Conservation (phyloP, 2,888 invertebrate genomes). For the Osmoderma eremita region DNA sequence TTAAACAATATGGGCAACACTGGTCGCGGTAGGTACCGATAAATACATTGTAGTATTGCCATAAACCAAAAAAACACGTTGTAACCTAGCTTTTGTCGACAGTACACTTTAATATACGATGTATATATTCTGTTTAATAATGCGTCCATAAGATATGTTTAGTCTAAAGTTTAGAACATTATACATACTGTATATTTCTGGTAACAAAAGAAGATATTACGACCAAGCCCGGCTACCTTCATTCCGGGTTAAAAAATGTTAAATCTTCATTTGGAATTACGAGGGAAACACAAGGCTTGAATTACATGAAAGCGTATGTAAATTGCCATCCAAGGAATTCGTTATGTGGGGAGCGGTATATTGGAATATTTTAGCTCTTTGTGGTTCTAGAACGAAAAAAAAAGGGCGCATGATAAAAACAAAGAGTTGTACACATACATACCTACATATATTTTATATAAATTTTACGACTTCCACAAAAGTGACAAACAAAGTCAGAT, state of each 20-base stretch:
- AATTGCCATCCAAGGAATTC: constrained; percentile 1
- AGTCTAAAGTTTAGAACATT: not conserved
- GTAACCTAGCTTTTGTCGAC: constrained; percentile 1
- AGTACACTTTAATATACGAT: constrained; percentile 9
- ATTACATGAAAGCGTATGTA: constrained; percentile 22
- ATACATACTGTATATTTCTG: constrained; percentile 9
- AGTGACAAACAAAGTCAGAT: too few species aligned
- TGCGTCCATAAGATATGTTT: not conserved
- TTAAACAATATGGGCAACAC: constrained; percentile 6
- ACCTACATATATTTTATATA: too few species aligned
- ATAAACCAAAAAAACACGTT: constrained; percentile 4
- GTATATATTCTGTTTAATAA: constrained; percentile 3
- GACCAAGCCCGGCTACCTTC: not conserved
- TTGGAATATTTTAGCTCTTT: constrained; percentile 6
- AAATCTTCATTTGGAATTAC: constrained; percentile 9
- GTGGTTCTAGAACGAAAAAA: not conserved
- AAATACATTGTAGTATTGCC: not conserved
- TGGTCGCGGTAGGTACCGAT: not conserved
- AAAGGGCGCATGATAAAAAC: not conserved
- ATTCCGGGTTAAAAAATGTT: not conserved
- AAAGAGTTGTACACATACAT: too few species aligned
- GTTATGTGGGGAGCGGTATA: not conserved
- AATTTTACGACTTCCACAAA: too few species aligned
- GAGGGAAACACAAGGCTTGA: constrained; percentile 6
- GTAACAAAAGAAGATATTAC: constrained; percentile 13